Base-by-base conservation (phyloP, 2,113 vertebrate genomes). In the Marmota monax region DNA sequence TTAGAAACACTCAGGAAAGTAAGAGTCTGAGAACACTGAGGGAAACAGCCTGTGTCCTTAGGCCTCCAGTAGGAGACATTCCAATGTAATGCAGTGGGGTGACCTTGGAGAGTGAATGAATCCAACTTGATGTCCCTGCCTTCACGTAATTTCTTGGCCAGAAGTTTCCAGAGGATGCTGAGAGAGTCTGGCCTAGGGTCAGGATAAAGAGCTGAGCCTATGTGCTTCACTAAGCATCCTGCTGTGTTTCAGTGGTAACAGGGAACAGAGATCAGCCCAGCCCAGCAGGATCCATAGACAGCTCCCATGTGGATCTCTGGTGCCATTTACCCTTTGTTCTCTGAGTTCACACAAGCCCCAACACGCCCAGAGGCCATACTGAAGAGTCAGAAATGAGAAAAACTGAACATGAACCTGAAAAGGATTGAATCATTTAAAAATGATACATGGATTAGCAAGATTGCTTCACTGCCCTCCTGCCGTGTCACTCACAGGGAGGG, bases 401-500 rank as follows among this genome's bases (percentile, higher is more conserved):
- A 76, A 32, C 29, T 56, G 65, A 80, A 42, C 34, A 13, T 27
- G 14, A 53, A 72, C 32, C 23, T 90, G 42, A 65, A 90, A 89
- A 80, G 61, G 34, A 61, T 25, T 12, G 88, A 88, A 37, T 92
- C 51, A 78, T 80, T 92, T 90, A 25, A 45, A 63, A 95, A 56
- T 42, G n/a, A 65, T 25, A 23, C 39, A 27, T 51, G 27, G 67
- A 77, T 51, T 48, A 70, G 45, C 34, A 65, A 70, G 69, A 92
- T 79, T 53, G 63, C 27, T n/a, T 91, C 48, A 42, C 25, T 29
- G 65, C 5, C 42, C 39, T 58, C 45, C 39, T 79, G 14, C 85
- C 63, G 6, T 10, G 17, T 67, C 69, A 42, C 13, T 56, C 80
- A 13, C 25, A 25, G 69, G 48, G 53, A 3, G 25, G 20, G 69